A percentile compares a stretch with the other conserved stretches of the same genome.
These are phyloP conservation scores for Cerceris ruficornis DNA, from an alignment of 2,888 invertebrate genomes.

Conservation along the genomic window DNA sequence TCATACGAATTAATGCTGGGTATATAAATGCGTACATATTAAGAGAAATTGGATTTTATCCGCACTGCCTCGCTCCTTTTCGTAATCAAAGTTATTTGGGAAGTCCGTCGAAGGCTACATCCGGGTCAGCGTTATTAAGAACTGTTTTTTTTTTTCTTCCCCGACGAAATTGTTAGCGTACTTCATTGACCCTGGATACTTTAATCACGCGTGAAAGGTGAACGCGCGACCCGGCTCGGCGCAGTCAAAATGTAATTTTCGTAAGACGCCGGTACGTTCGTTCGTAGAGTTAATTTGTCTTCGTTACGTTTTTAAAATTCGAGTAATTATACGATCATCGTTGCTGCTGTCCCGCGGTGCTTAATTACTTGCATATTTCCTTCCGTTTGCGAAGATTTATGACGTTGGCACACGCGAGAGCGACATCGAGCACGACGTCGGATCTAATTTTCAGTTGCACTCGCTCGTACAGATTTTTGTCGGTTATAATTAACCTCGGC, in stretches of 20 bases:
- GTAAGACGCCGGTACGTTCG: constrained; percentile 12
- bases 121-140: too few relatives aligned
- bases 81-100: background rate
- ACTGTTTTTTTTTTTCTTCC: too few relatives aligned
- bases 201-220: too few relatives aligned
- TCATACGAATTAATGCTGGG: too few relatives aligned
- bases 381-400: constrained; percentile 54
- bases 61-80: too few relatives aligned
- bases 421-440: constrained; percentile 29
- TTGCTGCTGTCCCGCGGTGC: constrained; percentile 40
- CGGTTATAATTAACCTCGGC: constrained; percentile 13
- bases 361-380: constrained; percentile 54
- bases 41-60: too few relatives aligned
- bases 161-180: too few relatives aligned
- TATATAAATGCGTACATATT: too few relatives aligned
- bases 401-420: constrained; percentile 42
- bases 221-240: too few relatives aligned
- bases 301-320: constrained; percentile 48
- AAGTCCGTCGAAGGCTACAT: background rate
- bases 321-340: constrained; percentile 54
- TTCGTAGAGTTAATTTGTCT: constrained; percentile 43
- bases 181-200: too few relatives aligned
- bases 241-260: constrained; percentile 5
- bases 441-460: constrained; percentile 23
- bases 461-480: constrained; percentile 2